Conservation (phyloP, 2,113 vertebrate genomes). For the Otus sunia region DNA sequence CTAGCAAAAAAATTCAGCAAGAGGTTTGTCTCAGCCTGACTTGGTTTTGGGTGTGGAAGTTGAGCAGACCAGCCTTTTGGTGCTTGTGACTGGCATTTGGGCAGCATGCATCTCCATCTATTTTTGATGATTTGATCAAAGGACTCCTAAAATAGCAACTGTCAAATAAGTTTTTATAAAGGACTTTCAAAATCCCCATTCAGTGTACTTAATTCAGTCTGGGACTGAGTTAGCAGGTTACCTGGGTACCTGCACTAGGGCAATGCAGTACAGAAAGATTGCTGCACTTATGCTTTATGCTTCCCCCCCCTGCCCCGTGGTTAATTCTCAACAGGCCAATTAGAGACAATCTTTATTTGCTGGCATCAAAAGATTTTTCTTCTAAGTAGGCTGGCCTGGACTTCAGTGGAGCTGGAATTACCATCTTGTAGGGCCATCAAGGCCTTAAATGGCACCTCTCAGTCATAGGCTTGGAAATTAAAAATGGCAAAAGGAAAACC, state of each 20-base stretch:
- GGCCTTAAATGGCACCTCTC: neutral
- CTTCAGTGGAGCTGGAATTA: neutral
- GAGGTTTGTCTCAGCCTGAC: neutral
- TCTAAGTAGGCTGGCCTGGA: neutral
- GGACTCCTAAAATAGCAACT: neutral
- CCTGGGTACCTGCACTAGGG: neutral
- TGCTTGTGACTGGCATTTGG: neutral
- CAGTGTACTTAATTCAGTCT: neutral
- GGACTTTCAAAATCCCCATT: neutral
- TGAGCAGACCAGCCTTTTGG: neutral
- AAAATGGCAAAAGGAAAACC: neutral
- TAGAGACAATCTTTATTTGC: neutral
- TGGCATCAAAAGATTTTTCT: neutral
- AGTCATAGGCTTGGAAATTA: neutral
- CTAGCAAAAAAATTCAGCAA: neutral
- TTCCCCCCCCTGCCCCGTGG: neutral
- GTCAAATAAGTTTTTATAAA: neutral
- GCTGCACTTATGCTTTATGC: fast-evolving
- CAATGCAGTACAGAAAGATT: neutral
- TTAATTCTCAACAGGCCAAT: neutral
- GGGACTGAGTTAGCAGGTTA: neutral
- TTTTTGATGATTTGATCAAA: neutral
- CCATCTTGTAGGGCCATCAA: neutral
- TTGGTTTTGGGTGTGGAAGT: neutral
- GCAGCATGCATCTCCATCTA: neutral